Evolutionary conservation across 2,797 vertebrate genomes (phyloP).

Genomic region (Hemitrygon akajei): DNA sequence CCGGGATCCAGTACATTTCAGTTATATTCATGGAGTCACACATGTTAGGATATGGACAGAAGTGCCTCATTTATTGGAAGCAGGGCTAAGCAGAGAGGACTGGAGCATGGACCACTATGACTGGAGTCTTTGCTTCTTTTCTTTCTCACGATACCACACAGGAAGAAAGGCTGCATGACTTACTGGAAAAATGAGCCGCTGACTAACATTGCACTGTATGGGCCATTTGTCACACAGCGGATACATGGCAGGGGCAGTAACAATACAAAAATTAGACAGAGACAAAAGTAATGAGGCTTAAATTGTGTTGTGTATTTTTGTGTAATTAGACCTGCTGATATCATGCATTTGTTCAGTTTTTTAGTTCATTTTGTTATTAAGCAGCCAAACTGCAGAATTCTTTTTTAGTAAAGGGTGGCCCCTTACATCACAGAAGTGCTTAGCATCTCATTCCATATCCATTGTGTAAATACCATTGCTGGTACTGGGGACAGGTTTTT

Average conservation of each 20-base stretch:
- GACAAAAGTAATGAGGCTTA: background rate
- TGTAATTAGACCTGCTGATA: background rate
- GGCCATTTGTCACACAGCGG: background rate
- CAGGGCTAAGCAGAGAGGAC: background rate
- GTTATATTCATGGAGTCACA: too few relatives aligned
- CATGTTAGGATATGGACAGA: too few relatives aligned
- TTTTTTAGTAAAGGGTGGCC: background rate
- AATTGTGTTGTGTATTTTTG: slow-evolving; percentile 12
- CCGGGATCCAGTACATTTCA: too few relatives aligned
- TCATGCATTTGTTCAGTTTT: background rate
- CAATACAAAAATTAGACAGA: background rate
- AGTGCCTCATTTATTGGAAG: too few relatives aligned
- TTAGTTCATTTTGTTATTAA: background rate
- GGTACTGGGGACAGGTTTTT: background rate
- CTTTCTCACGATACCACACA: background rate
- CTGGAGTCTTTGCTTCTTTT: background rate
- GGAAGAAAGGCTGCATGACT: background rate
- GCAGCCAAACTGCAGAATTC: background rate
- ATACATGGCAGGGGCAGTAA: background rate
- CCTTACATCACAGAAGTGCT: background rate
- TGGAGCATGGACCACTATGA: background rate
- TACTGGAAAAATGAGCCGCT: background rate
- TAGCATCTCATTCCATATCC: background rate
- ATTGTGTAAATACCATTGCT: background rate
- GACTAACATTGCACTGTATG: background rate